Conservation (phyloP, 2,797 vertebrate genomes). For the Hyperoplus immaculatus region DNA sequence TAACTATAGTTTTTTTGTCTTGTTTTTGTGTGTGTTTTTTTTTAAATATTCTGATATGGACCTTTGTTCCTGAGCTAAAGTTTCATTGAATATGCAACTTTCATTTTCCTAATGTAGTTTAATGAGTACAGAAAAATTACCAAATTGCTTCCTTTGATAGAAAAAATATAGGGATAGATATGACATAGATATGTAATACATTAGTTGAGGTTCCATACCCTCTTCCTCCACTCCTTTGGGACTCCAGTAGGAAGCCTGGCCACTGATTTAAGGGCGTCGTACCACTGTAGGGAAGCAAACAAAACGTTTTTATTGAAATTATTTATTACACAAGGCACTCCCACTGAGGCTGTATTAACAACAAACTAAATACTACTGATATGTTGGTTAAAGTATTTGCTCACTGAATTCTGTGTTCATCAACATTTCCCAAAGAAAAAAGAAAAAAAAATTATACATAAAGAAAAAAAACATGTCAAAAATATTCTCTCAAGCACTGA, state of each 20-base stretch:
- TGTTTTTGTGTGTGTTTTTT: too few relatives aligned
- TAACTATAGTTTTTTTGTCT: too few relatives aligned
- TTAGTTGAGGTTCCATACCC: constrained; percentile 80
- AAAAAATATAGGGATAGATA: background rate
- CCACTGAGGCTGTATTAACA: background rate
- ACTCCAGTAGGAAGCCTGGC: constrained; percentile 96
- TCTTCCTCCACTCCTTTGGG: constrained; percentile 97
- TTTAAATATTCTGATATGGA: too few relatives aligned
- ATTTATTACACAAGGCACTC: constrained; percentile 1
- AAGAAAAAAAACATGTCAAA: background rate
- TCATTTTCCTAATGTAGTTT: background rate
- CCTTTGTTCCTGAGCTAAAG: too few relatives aligned
- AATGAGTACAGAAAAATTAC: background rate
- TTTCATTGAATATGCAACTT: background rate
- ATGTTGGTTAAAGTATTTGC: too few relatives aligned
- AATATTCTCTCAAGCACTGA: background rate
- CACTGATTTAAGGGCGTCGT: constrained; percentile 97
- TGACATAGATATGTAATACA: too few relatives aligned
- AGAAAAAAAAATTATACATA: too few relatives aligned
- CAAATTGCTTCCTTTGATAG: background rate
- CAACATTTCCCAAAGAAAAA: too few relatives aligned
- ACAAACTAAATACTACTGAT: too few relatives aligned
- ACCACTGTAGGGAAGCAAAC: constrained; percentile 87
- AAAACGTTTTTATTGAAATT: background rate
- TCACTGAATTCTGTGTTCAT: too few relatives aligned